Evolutionary conservation across 2,113 vertebrate genomes (phyloP).

Genomic region (Pachycephala philippinensis): DNA sequence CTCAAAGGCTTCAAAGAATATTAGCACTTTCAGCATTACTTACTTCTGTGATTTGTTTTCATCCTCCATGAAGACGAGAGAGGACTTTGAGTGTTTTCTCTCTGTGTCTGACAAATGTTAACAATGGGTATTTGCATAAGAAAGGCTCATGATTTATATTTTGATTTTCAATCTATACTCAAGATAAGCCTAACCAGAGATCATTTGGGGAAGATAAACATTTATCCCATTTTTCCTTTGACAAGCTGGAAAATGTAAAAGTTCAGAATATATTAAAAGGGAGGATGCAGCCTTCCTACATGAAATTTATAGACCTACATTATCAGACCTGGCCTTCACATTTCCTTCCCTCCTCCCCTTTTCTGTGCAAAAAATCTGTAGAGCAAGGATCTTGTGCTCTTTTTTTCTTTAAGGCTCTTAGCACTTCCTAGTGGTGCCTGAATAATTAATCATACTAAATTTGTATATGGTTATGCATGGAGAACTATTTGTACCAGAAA

Average conservation of each 20-base stretch:
- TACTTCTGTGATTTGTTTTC: slow-evolving; percentile 29
- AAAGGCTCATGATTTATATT: slow-evolving; percentile 59
- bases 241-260: neutral
- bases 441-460: slow-evolving; percentile 10
- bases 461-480: neutral
- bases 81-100: slow-evolving; percentile 33
- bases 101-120: slow-evolving; percentile 55
- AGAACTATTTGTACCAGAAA: slow-evolving; percentile 27
- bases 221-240: slow-evolving; percentile 25
- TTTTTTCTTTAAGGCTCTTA: neutral
- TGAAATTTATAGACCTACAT: neutral
- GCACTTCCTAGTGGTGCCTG: neutral
- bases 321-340: slow-evolving; percentile 20
- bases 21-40: neutral
- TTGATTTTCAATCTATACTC: slow-evolving; percentile 30
- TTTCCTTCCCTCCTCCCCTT: neutral
- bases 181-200: slow-evolving; percentile 32
- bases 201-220: slow-evolving; percentile 47
- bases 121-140: slow-evolving; percentile 42
- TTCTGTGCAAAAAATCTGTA: slow-evolving; percentile 28
- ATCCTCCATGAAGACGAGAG: slow-evolving; percentile 24
- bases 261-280: slow-evolving; percentile 5
- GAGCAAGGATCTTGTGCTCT: neutral
- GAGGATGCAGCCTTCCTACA: neutral
- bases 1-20: slow-evolving; percentile 23